Base-by-base conservation (phyloP, 2,113 vertebrate genomes). In the Tor tambroides region DNA sequence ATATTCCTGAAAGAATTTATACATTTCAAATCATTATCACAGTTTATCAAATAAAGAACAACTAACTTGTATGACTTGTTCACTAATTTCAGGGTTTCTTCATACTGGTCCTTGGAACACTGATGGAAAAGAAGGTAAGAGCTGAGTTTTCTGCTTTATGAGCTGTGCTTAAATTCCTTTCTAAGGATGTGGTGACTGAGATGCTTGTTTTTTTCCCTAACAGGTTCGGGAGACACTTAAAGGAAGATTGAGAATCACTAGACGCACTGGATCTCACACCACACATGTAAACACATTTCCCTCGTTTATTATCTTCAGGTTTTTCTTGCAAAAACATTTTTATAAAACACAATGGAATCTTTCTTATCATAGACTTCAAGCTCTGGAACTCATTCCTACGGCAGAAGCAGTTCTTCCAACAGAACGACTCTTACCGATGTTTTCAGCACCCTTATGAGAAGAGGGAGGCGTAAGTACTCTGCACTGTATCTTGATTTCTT, bases 61-160 rank as follows among this genome's bases (percentile, higher is more conserved):
- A 15, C 72, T 75, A 75, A 75, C 72, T 43, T 1, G 4, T 74
- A 43, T 26, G 38, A 6, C 5, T 23, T 46, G 72, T 75, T 75
- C 10, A 15, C 23, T 75, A 1, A 93, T 94, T 90, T 91, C 93
- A 56, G 78, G 54, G 78, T 10, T 80, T 80, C 78, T 80, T 80
- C 54, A 54, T 38, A 56, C 21, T 59, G 49, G 91, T 93, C 32
- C 88, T 94, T 79, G 93, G 91, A 89, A 89, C 88, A 19, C 86
- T 93, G 59, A 84, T 91, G 87, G 93, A 94, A 79, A 90, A 7
- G 56, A 94, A 91, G 91, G 93, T 94, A 89, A 78, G 87, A 76
- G 21, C 26, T 38, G 14, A 21, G 72, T 43, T 76, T 19, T 21
- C 56, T 49, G 46, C 38, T 35, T 61, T 6, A 59, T 21, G 9